Base-by-base conservation (phyloP, 2,888 invertebrate species). In the Euspilapteryx auroguttella region DNA sequence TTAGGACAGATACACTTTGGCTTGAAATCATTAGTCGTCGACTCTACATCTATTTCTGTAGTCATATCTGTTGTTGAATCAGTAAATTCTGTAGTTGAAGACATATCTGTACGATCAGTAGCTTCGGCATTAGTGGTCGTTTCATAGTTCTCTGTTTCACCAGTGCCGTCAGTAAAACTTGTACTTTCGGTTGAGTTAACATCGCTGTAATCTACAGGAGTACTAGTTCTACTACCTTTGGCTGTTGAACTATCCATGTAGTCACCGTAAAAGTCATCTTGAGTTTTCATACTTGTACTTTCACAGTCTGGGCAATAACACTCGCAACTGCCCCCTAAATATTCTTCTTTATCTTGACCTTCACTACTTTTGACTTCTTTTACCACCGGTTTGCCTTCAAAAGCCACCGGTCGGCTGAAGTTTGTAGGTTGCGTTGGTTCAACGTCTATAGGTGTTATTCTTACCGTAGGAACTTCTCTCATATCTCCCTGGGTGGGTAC, bases 251-350 rank as follows among this genome's bases (percentile, higher is more conserved):
- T 55, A 21, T 64, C 62, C 21, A 35, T 36, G 35, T 55, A 55
- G 36, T 68, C 65, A 35, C 62, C 64, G 38, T 75, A 75, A 35
- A 61, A 55, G 34, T 62, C 54, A 39, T 76, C 71, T 32, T 47
- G 45, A 4, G 47, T 36, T 35, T 52, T 62, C 28, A 36, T n/a
- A n/a, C n/a, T n/a, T n/a, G n/a, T 49, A 47, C 48, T 45, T 39
- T 79, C 79, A 55, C 86, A 80, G 48, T 81, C 79, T 20, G 88
- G 87, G 52, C 87, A 87, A 9, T 83, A 82, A 54, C 87, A 87
- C 49, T 85, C 82, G 53, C 87, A 87, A 45, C 80, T 82, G 23
- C 86, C 86, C 36, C 85, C 85, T 65, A 75, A 77, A 24, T 53
- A 31, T 15, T 33, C 45, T 39, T 57, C 55, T 27, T 44, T 38